Conservation (phyloP, 2,888 invertebrate species). For the Ophion costatus region DNA sequence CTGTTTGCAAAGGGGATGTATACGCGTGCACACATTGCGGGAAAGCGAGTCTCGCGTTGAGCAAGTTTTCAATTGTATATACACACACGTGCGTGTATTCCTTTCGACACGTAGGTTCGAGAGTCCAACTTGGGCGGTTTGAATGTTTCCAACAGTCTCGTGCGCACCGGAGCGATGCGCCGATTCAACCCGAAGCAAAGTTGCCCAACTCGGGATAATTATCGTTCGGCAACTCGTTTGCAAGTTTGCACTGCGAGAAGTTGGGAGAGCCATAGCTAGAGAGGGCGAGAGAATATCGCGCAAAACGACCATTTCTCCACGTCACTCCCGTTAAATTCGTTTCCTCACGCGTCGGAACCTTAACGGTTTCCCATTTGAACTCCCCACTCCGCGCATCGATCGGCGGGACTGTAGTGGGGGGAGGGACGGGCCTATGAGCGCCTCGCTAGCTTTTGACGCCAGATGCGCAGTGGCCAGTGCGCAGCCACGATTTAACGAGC, state of each 20-base stretch:
- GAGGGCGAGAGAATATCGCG: neutral
- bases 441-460: too few relatives aligned
- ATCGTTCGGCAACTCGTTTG: conserved; percentile 77
- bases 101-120: conserved; percentile 30
- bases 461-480: too few relatives aligned
- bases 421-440: too few relatives aligned
- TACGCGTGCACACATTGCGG: neutral
- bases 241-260: conserved; percentile 67
- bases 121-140: conserved; percentile 56
- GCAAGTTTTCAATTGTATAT: conserved; percentile 14
- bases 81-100: conserved; percentile 15
- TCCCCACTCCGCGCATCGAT: too few relatives aligned
- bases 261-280: neutral
- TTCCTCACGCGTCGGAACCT: too few relatives aligned
- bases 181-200: conserved; percentile 69
- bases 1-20: neutral
- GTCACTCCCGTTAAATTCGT: conserved; percentile 12
- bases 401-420: too few relatives aligned
- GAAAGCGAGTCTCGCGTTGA: conserved; percentile 30
- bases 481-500: too few relatives aligned
- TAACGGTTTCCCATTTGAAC: neutral
- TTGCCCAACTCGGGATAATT: conserved; percentile 79
- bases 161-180: conserved; percentile 13
- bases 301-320: conserved; percentile 12
- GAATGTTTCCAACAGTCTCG: conserved; percentile 32